Base-by-base conservation (phyloP, 2,888 invertebrate species). In the Eupithecia exiguata region DNA sequence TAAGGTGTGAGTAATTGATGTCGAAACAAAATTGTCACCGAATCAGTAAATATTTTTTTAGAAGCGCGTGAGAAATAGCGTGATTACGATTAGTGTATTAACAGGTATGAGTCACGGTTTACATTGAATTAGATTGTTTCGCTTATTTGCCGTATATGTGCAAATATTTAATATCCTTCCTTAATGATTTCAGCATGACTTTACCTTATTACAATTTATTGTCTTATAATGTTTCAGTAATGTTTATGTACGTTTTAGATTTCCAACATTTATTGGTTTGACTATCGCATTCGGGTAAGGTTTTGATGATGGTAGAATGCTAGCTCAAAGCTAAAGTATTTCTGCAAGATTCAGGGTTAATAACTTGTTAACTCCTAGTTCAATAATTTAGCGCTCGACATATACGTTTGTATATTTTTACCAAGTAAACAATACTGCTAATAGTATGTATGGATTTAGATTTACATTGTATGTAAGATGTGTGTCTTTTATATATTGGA, bases 231-330 rank as follows among this genome's bases (percentile, higher is more conserved):
- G 40, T 65, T 70, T 70, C 38, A 67, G 30, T 70, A 63, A 63
- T 63, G 30, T 72, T 63, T 38, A 25, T 21, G 49, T 62, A 58
- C 71, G 77, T 80, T 81, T 79, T 74, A 92, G 93, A 92, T 91
- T 79, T 79, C 87, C 69, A 87, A 90, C 79, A 77, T 87, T 65
- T 92, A 90, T 86, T 92, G 93, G 93, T 92, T 92, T 84, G 93
- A 92, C 84, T 91, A 90, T 83, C 90, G 91, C 71, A 80, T 84
- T 77, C 86, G 92, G 92, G 92, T 93, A 89, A 93, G 93, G 80
- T 70, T 68, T 71, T 63, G 35, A 38, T 53, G 30, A n/a, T 67
- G 21, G 36, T 63, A 49, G 21, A 58, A 61, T 58, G 73, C 67
- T 70, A 73, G 66, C 43, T 58, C n/a, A 38, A 36, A 38, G n/a